phyloP scores from a whole-genome alignment of 1,140 invertebrate species.

The Cyclargus thomasi region DNA sequence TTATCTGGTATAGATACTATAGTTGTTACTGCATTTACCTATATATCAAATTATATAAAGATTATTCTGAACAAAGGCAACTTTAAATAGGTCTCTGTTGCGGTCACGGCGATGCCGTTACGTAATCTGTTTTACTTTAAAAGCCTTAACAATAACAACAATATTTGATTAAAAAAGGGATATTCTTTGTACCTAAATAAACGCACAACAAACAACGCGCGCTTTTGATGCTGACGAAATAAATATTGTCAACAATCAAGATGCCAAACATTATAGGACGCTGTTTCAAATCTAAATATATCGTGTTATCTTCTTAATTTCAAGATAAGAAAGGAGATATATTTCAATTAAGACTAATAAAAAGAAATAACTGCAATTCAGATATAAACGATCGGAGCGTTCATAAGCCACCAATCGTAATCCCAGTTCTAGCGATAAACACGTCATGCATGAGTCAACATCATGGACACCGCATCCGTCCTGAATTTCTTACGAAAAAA shows the following conservation, averaged over 20 bases:
- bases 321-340: not conserved
- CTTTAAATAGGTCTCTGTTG: slow-evolving; percentile 1
- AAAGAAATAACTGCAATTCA: slow-evolving; percentile 14
- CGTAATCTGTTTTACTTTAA: not conserved
- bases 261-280: not conserved
- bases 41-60: not conserved
- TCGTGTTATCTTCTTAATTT: not conserved
- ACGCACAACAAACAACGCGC: not conserved
- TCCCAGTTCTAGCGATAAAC: slow-evolving; percentile 64
- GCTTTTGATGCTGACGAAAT: not conserved
- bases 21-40: no score
- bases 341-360: slow-evolving; percentile 1
- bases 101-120: not conserved
- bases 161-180: not conserved
- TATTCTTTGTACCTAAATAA: not conserved
- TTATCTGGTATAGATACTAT: no score
- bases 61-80: not conserved
- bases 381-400: slow-evolving; percentile 13
- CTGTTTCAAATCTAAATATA: not conserved
- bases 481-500: slow-evolving; percentile 58
- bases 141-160: not conserved
- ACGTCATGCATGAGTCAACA: slow-evolving; percentile 71
- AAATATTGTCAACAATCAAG: not conserved
- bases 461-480: slow-evolving; percentile 65
- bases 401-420: slow-evolving; percentile 36